Evolutionary conservation across 1,140 invertebrate species (phyloP), one percentile per base, ranked within the genome.

Genomic region (Drosophila truncata): DNA sequence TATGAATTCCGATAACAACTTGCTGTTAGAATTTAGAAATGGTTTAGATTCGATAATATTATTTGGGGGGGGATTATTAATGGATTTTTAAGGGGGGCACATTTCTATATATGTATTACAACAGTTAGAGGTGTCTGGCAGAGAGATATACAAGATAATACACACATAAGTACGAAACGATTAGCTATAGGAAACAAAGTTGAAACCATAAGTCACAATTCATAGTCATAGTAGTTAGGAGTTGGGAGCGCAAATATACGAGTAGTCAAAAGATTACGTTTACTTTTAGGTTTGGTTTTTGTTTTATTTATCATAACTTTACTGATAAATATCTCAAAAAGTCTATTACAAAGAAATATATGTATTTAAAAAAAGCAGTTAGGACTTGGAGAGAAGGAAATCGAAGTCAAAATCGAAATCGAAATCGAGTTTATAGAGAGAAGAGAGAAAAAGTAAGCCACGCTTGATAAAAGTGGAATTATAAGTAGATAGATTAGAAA

Each of bases 121-220:
- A 85, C 82, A 82, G 74, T 82, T 78, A 86, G 73, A 85, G 72
- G 72, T 78, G 49, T 76, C 62, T 69, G 63, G 66, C 70, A 72
- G 42, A 67, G 33, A 62, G 39, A 50, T 62, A 29, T 29, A 69
- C 49, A 50, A 18, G 29, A 57, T 37, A 39, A 71, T 79, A 80
- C 78, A 70, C 66, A 78, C 82, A 85, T 76, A 85, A 76, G 76
- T 86, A 86, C 66, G 60, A 78, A 81, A 85, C 73, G 61, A 78
- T 81, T 78, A 85, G 72, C 78, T 84, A 85, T 84, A 78, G 67
- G 66, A 63, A 80, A 80, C 47, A 84, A 80, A 71, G 44, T 65
- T 27, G 42, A 82, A 82, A 83, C 82, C 61, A 83, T 83, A 83
- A 79, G 44, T 50, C 80, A 67, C 69, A 78, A 74, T 82, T 82